These are phyloP conservation scores for Apantesis nais DNA, from an alignment of 2,888 invertebrate genomes.

Conservation along the genomic window DNA sequence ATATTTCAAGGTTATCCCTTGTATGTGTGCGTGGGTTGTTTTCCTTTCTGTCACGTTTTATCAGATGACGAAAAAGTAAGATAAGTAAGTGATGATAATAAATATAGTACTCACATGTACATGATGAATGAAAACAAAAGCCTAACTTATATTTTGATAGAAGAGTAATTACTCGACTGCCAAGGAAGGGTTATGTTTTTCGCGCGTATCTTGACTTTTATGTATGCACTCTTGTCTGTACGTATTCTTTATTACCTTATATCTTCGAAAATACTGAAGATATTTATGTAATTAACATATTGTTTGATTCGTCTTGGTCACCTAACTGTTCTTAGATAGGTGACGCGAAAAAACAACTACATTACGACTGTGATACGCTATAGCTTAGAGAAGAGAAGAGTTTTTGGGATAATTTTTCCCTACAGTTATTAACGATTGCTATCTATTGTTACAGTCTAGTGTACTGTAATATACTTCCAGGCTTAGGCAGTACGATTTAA, in stretches of 20 bases:
- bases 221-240: too few relatives aligned
- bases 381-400: too few relatives aligned
- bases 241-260: too few relatives aligned
- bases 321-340: too few relatives aligned
- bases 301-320: too few relatives aligned
- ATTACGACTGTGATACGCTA: too few relatives aligned
- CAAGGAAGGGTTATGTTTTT: too few relatives aligned
- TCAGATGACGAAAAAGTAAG: slow-evolving; percentile 13
- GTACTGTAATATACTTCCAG: background rate
- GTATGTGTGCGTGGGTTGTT: background rate
- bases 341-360: too few relatives aligned
- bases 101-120: slow-evolving; percentile 5
- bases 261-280: too few relatives aligned
- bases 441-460: background rate
- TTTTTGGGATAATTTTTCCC: background rate
- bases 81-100: slow-evolving; percentile 17
- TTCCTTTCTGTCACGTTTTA: slow-evolving; percentile 13
- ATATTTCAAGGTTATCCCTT: slow-evolving; percentile 1
- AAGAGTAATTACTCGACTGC: too few relatives aligned
- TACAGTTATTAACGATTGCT: background rate
- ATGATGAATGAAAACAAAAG: slow-evolving; percentile 11
- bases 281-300: too few relatives aligned
- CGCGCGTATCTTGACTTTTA: too few relatives aligned
- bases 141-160: background rate
- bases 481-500: background rate